Base-by-base conservation (phyloP, 2,113 vertebrate species). In the Synodontis membranacea region DNA sequence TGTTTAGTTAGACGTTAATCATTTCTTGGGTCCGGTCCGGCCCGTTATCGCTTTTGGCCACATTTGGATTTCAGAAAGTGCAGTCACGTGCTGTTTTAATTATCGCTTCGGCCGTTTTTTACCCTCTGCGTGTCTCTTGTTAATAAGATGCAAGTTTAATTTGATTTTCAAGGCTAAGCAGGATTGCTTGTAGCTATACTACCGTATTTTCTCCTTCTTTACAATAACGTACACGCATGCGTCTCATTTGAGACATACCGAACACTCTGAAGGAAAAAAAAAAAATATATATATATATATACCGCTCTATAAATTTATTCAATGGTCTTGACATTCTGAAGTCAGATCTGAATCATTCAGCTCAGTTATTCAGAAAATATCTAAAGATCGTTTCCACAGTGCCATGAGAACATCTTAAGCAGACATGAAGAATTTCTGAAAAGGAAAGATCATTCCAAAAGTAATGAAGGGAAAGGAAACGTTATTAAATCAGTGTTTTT, bases 21-120 rank as follows among this genome's bases (percentile, higher is more conserved):
- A 64, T 66, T 66, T 64, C 60, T 46, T 48, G 58, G 60, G 80
- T 50, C 42, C 60, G 17, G 42, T 48, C 5, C 10, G 25, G 25
- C 34, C 60, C 23, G 4, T 82, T 82, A 82, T 82, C 39, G n/a
- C 44, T 48, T 75, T 75, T 84, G 70, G 83, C 83, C 39, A 31
- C 23, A 25, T 10, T 37, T 31, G 74, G 74, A 76, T 48, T 76
- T 48, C 12, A 28, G 28, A 48, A 48, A 48, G 25, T 5, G 31
- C 44, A 31, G 48, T n/a, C 44, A 74, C 42, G 6, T 46, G 39
- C 23, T 25, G 23, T 76, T 48, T 76, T 48, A 76, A 76, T 76
- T 31, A 28, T 28, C 8, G 12, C 11, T 75, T 11, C 4, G 2
- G 11, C 15, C 12, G 0, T 46, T 15, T 23, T 15, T n/a, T 68